Conservation (phyloP, 2,797 vertebrate genomes). For the Melanotaenia pygmaea region DNA sequence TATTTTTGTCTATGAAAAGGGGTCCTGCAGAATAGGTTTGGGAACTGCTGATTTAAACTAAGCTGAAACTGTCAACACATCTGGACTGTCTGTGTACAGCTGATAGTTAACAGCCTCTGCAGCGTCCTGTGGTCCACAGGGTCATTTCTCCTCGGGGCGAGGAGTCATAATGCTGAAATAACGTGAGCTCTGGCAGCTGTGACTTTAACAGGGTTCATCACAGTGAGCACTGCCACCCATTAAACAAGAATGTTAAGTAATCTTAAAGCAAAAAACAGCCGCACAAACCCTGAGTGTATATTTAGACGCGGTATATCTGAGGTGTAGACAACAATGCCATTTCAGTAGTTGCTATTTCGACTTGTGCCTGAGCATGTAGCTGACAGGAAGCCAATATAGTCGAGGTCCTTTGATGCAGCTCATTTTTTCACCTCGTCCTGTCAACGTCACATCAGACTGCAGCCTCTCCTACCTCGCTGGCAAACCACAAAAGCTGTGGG, state of each 20-base stretch:
- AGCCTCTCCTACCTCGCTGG: conserved; percentile 43
- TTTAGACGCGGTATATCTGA: conserved; percentile 50
- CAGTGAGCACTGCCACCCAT: conserved; percentile 13
- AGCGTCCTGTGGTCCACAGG: too few relatives aligned
- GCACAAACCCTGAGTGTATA: conserved; percentile 34
- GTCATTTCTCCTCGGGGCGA: too few relatives aligned
- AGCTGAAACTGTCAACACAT: too few relatives aligned
- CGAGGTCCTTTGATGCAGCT: not conserved
- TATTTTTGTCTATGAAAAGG: too few relatives aligned
- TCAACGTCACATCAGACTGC: too few relatives aligned
- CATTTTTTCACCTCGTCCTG: conserved; percentile 10
- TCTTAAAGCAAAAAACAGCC: conserved; percentile 24
- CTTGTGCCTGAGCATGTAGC: conserved; percentile 59
- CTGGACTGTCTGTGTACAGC: too few relatives aligned
- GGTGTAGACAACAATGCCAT: conserved; percentile 53
- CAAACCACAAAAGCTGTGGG: conserved; percentile 35
- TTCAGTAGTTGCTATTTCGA: conserved; percentile 69
- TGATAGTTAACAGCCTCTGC: too few relatives aligned
- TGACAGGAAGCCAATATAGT: conserved; percentile 52
- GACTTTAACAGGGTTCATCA: conserved; percentile 36
- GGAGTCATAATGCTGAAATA: conserved; percentile 17
- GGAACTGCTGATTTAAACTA: too few relatives aligned
- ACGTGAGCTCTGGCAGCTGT: conserved; percentile 48
- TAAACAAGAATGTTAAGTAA: conserved; percentile 63
- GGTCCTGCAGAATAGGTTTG: too few relatives aligned